Evolutionary conservation across 2,888 invertebrate species (phyloP), one percentile per base, ranked within the genome.

Genomic region (Ectemnius continuus): DNA sequence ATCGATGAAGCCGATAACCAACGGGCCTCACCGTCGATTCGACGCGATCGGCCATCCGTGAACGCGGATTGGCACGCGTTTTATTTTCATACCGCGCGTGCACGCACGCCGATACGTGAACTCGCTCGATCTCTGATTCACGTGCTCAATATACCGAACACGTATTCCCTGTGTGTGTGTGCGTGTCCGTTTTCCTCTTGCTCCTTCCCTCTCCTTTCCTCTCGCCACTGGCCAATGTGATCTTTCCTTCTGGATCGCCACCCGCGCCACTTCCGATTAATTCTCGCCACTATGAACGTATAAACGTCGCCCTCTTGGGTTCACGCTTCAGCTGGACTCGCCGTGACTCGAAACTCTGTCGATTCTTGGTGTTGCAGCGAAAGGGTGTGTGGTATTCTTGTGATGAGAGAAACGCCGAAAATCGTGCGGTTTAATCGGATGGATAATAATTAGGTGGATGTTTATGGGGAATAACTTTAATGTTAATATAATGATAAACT

Each of bases 1-100:
- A 61, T 66, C 67, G 62, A 58, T 58, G 57, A 48, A 52, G 14
- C 65, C 70, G 64, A 70, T 56, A 56, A 61, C 52, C 48, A 28
- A 26, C 18, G 18, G 4, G 56, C 52, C 52, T 52, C 45, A n/a
- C 61, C 46, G n/a, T 36, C 11, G 13, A 68, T 68, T 62, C 56
- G 63, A 64, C 48, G 66, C 59, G 60, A 58, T 59, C 73, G 58
- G 18, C 61, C 75, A 67, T 81, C 79, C 79, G 78, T 81, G 74
- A 78, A 80, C 78, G 75, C 64, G 76, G 76, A 78, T 73, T 74
- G 81, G 57, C 72, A 65, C 73, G 70, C 78, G 78, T 73, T 70
- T 70, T 73, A 75, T 79, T 75, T 72, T 48, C 48, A 65, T 59
- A 68, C 70, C 64, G 61, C 66, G 70, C 63, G 23, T 64, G 58